A percentile compares a stretch with the other conserved stretches of the same genome.
These are phyloP conservation scores for Himantopus leucocephalus DNA, from an alignment of 2,113 vertebrate species.

Conservation along the genomic window DNA sequence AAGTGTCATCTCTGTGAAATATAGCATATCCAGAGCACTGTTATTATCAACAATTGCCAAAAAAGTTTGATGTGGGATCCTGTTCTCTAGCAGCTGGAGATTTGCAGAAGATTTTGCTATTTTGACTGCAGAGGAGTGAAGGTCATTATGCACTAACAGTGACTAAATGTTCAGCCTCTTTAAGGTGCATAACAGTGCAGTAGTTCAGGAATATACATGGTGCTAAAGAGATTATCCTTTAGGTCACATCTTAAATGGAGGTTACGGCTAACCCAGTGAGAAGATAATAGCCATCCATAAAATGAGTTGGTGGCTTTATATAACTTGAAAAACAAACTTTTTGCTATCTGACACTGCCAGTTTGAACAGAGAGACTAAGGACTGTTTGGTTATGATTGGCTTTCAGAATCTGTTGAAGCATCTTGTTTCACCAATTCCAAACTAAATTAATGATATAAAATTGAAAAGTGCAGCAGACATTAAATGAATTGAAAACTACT, in stretches of 20 bases:
- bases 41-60: background rate
- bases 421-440: background rate
- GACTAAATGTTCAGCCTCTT: background rate
- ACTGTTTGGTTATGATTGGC: background rate
- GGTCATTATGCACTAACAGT: background rate
- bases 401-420: background rate
- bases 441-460: background rate
- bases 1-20: background rate
- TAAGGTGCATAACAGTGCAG: background rate
- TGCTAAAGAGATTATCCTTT: background rate
- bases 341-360: background rate
- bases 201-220: background rate
- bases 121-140: background rate
- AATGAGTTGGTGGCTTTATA: background rate
- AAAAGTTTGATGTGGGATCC: background rate
- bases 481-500: background rate
- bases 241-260: background rate
- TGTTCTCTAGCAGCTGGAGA: background rate
- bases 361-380: background rate
- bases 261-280: background rate
- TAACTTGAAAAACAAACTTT: background rate
- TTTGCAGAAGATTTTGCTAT: background rate
- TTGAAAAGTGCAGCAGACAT: background rate
- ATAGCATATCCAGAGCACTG: background rate
- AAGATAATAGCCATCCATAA: background rate